Conservation (phyloP, 2,113 vertebrate genomes). For the Dolichotis patagonum region DNA sequence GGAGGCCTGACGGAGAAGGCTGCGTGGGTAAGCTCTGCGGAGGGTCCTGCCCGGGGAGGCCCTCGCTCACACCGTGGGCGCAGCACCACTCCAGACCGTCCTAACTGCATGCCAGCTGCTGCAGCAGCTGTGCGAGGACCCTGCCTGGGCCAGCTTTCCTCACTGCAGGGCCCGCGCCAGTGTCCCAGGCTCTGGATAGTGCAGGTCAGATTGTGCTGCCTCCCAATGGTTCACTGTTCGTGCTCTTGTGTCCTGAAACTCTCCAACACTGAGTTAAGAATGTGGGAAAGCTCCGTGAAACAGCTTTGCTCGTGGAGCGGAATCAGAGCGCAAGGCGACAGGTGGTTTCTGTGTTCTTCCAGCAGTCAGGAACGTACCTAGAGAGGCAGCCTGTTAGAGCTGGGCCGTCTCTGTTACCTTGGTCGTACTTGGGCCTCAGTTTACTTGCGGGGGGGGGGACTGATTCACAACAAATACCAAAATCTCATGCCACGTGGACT, state of each 20-base stretch:
- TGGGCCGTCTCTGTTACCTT: neutral
- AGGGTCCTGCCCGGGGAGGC: neutral
- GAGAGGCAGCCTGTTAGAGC: neutral
- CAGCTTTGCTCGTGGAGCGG: neutral
- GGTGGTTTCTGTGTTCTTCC: neutral
- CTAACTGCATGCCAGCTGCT: neutral
- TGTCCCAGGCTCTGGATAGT: neutral
- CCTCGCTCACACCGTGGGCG: too few species aligned
- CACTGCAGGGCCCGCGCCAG: rapidly evolving
- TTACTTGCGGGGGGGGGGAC: neutral
- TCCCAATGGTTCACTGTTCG: neutral
- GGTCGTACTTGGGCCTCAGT: neutral
- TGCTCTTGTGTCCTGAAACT: neutral
- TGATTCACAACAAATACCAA: neutral
- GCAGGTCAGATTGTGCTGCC: neutral
- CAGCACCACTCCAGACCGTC: neutral
- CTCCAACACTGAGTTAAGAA: neutral
- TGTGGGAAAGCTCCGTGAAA: neutral
- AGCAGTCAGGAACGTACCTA: neutral
- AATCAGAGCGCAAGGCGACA: neutral
- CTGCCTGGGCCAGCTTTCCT: neutral
- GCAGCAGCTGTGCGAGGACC: neutral
- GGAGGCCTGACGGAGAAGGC: conserved; percentile 88
- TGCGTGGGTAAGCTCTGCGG: conserved; percentile 87
- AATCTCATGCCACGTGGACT: neutral